Conservation (phyloP, 2,888 invertebrate species). For the Tachina lurida region DNA sequence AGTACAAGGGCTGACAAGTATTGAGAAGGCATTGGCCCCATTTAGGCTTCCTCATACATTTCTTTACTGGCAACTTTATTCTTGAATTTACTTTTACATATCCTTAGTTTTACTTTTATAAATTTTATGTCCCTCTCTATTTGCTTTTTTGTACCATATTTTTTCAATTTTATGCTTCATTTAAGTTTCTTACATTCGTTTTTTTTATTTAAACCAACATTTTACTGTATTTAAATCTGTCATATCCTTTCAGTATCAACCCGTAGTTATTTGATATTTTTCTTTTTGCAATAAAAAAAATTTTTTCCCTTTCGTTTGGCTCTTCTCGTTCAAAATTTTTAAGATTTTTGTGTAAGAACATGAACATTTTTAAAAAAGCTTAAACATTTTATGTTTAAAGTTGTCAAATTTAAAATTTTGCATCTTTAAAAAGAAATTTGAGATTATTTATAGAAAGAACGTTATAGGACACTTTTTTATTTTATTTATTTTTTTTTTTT, state of each 20-base stretch:
- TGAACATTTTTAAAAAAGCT: conserved; percentile 69
- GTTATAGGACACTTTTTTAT: neutral
- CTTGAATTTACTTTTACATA: neutral
- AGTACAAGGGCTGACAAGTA: too few species aligned
- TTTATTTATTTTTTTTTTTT: conserved; percentile 13
- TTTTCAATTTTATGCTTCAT: conserved; percentile 61
- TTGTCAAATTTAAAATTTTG: conserved; percentile 23
- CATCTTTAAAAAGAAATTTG: conserved; percentile 51
- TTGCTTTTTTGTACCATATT: conserved; percentile 1
- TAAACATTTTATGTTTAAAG: conserved; percentile 66
- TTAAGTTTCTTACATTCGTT: conserved; percentile 22
- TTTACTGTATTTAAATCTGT: conserved; percentile 56
- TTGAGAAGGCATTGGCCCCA: too few species aligned
- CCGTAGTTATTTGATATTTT: conserved; percentile 68
- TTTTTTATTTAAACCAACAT: conserved; percentile 2
- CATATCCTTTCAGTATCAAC: conserved; percentile 62
- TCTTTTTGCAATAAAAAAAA: conserved; percentile 7
- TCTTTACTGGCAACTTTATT: neutral
- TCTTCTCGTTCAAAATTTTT: conserved; percentile 39
- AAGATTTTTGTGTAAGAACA: conserved; percentile 58
- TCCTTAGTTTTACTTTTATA: neutral
- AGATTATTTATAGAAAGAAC: conserved; percentile 9
- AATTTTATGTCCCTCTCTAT: neutral
- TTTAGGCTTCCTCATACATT: neutral
- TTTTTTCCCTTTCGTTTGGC: conserved; percentile 8